Base-by-base conservation (phyloP, 92 coral and sea anemone genomes). In the Zoanthus sansibaricus region DNA sequence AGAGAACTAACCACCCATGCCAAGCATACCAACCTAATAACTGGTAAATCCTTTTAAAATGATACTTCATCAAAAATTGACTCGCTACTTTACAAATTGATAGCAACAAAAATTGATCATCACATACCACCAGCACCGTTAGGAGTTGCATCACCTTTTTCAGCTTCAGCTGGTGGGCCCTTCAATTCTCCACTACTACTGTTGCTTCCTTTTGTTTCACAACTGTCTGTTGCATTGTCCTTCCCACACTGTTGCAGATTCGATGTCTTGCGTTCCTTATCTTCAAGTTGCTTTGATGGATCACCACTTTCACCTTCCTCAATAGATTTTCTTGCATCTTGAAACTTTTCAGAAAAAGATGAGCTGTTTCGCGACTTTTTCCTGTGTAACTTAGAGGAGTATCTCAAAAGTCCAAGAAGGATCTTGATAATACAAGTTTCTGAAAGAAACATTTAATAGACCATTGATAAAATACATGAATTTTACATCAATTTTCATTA, bases 381-480 rank as follows among this genome's bases (percentile, higher is more conserved):
- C 51, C 96, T 91, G 61, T 94, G 98, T 49, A 94, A 75, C 82
- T 94, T 94, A 75, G 96, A 94, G 0, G 98, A 94, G 75, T 94
- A 94, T 32, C 98, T 96, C 54, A 94, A 80, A 6, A 94, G 93
- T 37, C 98, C 98, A 86, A 94, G 77, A 42, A 94, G 86, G n/a
- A 94, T 92, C 88, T 94, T 94, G 89, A 93, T 94, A 21, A 94
- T 94, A 75, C 94, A 89, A 11, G 95, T 89, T 87, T 94, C 98
- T 94, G 88, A 42, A 62, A 59, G 68, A 15, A 32, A 18, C 52
- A 18, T 18, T 15, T 2, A 62, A 62, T 62, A 62, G 3, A n/a
- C 16, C 8, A 58, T 58, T 11, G n/a, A 7, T 10, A 0, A 10
- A 52, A 59, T 54, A 6, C 62, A 20, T 21, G 30, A 3, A 8